phyloP scores from a whole-genome alignment of 2,888 invertebrate species.

The Perdita meconis region DNA sequence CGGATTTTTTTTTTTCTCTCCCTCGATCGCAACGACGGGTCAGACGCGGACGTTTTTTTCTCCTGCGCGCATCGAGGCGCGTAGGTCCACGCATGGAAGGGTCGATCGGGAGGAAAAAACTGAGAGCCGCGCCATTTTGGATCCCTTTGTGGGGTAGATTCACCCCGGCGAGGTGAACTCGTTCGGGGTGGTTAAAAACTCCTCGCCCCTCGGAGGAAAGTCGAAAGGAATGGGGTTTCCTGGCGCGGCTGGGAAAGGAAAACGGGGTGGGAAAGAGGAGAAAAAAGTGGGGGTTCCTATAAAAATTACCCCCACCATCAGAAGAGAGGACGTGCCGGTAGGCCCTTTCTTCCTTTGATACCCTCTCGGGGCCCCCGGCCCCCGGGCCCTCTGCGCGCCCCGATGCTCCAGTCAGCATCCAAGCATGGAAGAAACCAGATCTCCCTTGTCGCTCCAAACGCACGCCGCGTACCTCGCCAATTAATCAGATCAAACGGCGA shows the following conservation, averaged over 20 bases:
- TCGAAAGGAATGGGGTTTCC: slow-evolving; percentile 59
- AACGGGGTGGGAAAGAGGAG: slow-evolving; percentile 21
- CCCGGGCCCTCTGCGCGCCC: slow-evolving; percentile 56
- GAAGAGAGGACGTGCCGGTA: slow-evolving; percentile 52
- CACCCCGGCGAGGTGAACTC: slow-evolving; percentile 34
- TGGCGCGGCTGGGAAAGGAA: slow-evolving; percentile 44
- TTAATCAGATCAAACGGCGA: slow-evolving; percentile 30
- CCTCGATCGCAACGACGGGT: slow-evolving; percentile 8
- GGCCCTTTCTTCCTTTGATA: slow-evolving; percentile 83
- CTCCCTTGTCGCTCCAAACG: slow-evolving; percentile 50
- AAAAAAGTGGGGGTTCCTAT: slow-evolving; percentile 69
- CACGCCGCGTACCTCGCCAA: slow-evolving; percentile 31
- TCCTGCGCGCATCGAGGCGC: slow-evolving; percentile 19
- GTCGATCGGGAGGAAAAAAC: neutral
- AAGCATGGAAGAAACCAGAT: slow-evolving; percentile 80
- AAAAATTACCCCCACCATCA: slow-evolving; percentile 79
- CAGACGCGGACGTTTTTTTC: slow-evolving; percentile 38
- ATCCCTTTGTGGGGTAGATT: slow-evolving; percentile 72
- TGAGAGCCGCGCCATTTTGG: slow-evolving; percentile 67
- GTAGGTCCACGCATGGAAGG: slow-evolving; percentile 42
- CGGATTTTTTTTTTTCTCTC: no score
- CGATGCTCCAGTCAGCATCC: slow-evolving; percentile 81
- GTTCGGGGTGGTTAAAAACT: slow-evolving; percentile 76
- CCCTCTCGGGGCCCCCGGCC: slow-evolving; percentile 78
- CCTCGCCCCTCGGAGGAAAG: slow-evolving; percentile 72